Evolutionary conservation across 2,888 invertebrate species (phyloP).

Genomic region (Rhodophaea formosa): DNA sequence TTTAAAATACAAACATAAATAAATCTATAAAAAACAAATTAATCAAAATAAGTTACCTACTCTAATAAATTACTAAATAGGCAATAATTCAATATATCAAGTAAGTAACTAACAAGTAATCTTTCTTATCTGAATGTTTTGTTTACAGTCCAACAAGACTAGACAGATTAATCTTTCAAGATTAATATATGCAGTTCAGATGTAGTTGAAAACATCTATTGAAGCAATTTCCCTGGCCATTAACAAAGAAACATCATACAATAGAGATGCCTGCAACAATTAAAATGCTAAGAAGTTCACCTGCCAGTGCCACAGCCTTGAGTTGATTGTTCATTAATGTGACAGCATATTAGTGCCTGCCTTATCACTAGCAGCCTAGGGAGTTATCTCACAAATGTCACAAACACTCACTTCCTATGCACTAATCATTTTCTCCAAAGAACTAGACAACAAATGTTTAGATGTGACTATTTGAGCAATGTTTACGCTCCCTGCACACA

Average conservation of each 20-base stretch:
- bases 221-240: background rate
- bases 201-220: background rate
- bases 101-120: background rate
- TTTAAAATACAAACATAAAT: too few species aligned
- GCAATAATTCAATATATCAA: background rate
- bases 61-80: background rate
- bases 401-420: slow-evolving; percentile 1
- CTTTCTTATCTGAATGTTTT: background rate
- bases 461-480: too few species aligned
- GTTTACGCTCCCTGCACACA: background rate
- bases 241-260: background rate
- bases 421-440: background rate
- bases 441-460: background rate
- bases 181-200: background rate
- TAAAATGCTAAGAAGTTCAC: slow-evolving; percentile 14
- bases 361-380: slow-evolving; percentile 13
- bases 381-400: slow-evolving; percentile 1
- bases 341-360: slow-evolving; percentile 2
- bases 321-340: slow-evolving; percentile 3
- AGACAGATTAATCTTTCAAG: background rate
- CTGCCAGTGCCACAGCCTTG: slow-evolving; percentile 13
- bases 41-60: too few species aligned
- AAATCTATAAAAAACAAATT: too few species aligned
- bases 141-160: background rate
- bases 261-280: slow-evolving; percentile 9